phyloP scores from a whole-genome alignment of 2,113 vertebrate genomes.

The Sialia sialis region DNA sequence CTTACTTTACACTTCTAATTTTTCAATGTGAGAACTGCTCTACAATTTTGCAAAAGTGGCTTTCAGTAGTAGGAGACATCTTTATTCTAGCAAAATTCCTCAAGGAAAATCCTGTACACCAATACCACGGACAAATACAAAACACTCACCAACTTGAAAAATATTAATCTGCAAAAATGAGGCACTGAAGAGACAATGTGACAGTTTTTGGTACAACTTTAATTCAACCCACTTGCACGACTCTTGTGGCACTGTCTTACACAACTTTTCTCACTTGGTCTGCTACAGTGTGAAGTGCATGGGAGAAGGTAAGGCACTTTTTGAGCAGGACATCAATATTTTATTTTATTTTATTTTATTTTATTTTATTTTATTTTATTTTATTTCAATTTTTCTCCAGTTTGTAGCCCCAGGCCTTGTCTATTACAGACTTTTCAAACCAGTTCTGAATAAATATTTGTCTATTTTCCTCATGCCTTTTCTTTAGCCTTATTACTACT shows the following conservation, averaged over 20 bases:
- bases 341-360: background rate
- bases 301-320: background rate
- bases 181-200: background rate
- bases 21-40: background rate
- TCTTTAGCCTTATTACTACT: background rate
- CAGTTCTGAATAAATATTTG: background rate
- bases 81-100: background rate
- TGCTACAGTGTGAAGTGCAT: background rate
- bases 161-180: background rate
- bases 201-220: background rate
- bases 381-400: no score
- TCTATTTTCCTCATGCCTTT: background rate
- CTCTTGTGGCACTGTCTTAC: background rate
- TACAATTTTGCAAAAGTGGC: background rate
- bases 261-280: background rate
- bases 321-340: background rate
- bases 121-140: fast-evolving
- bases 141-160: background rate
- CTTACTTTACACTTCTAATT: background rate
- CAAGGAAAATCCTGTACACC: background rate
- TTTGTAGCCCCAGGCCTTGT: background rate
- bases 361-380: background rate
- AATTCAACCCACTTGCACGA: background rate
- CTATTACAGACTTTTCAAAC: background rate
- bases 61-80: background rate